Evolutionary conservation across 2,113 vertebrate species (phyloP).

Genomic region (Camelus dromedarius): DNA sequence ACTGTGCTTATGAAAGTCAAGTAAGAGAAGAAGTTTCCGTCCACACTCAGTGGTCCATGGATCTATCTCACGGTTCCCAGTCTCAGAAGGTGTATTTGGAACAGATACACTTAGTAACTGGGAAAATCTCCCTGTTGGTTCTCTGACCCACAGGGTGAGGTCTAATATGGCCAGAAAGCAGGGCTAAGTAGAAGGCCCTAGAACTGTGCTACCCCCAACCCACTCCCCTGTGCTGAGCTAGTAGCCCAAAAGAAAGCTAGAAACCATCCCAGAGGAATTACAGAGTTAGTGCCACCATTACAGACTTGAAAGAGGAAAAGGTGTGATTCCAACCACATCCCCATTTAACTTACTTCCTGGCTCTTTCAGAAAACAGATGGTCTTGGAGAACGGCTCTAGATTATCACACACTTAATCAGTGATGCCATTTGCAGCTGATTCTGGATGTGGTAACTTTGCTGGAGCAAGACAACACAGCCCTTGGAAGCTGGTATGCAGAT

Average conservation of each 20-base stretch:
- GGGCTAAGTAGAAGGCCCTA: neutral
- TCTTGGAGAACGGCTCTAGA: neutral
- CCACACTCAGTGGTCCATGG: neutral
- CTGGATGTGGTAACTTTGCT: neutral
- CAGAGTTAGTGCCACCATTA: neutral
- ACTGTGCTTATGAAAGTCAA: neutral
- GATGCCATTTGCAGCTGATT: neutral
- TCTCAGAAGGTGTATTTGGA: conserved; percentile 19
- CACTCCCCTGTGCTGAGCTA: neutral
- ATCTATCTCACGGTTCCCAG: neutral
- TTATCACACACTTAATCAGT: neutral
- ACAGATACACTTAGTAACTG: neutral
- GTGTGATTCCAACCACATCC: neutral
- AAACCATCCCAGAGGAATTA: neutral
- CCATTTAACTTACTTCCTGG: conserved; percentile 3
- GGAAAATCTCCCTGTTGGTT: neutral
- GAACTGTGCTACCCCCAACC: neutral
- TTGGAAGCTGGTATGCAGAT: neutral
- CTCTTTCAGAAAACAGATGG: neutral
- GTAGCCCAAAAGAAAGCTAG: neutral
- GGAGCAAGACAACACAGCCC: neutral
- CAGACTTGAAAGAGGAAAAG: neutral
- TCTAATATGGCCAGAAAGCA: neutral
- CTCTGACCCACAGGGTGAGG: neutral
- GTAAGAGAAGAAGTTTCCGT: neutral